Percentiles rank a stretch among this genome's conserved stretches.
These are phyloP conservation scores for Trachythela sp. DNA, from an alignment of 64 coral and sea anemone genomes.

Conservation along the genomic window DNA sequence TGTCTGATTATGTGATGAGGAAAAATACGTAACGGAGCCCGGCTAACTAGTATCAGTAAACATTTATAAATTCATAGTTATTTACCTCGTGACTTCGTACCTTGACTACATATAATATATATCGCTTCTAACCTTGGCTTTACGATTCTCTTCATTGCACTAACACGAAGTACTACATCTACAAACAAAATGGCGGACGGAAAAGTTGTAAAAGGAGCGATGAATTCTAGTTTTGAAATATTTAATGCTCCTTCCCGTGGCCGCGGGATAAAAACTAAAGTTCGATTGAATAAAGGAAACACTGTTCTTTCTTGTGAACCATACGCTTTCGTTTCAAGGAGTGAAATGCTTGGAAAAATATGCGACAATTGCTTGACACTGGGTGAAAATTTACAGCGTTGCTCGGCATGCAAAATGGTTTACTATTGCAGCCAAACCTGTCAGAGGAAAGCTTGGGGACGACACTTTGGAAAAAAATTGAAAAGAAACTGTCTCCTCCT, in stretches of 20 bases:
- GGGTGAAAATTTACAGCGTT: constrained; percentile 52
- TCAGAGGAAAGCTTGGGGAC: constrained; percentile 81
- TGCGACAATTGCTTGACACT: constrained; percentile 75
- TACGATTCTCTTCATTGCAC: background rate
- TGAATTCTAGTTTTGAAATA: constrained; percentile 36
- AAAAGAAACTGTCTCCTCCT: constrained; percentile 52
- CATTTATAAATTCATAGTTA: too few species aligned
- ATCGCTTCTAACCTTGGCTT: background rate
- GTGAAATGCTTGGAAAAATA: constrained; percentile 47
- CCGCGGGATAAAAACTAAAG: constrained; percentile 57
- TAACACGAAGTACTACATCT: background rate
- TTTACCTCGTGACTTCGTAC: background rate
- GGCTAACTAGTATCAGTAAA: too few species aligned
- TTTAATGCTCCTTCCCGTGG: constrained; percentile 61
- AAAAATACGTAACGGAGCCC: too few species aligned
- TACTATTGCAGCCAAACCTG: constrained; percentile 72
- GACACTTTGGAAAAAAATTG: constrained; percentile 77
- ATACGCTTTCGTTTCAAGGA: constrained; percentile 56
- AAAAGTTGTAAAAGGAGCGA: background rate
- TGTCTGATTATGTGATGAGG: background rate
- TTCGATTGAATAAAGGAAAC: constrained; percentile 48
- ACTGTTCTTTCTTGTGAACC: constrained; percentile 46
- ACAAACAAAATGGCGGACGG: constrained; percentile 50
- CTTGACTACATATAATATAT: background rate
- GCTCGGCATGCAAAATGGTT: constrained; percentile 70